Evolutionary conservation across 2,888 invertebrate species (phyloP).

Genomic region (Vanessa cardui): DNA sequence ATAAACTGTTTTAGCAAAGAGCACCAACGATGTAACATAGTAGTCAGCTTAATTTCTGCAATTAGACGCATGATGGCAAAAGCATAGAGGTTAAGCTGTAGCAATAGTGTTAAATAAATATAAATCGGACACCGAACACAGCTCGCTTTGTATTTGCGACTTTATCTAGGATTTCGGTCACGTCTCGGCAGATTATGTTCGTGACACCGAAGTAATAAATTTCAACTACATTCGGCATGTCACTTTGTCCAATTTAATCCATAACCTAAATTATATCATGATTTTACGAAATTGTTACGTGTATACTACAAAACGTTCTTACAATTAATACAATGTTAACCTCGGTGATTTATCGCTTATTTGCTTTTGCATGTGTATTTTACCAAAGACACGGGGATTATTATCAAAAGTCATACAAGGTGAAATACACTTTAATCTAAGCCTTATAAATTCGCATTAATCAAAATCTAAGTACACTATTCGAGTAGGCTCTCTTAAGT

Average conservation of each 20-base stretch:
- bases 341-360: conserved; percentile 15
- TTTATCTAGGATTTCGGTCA: conserved; percentile 38
- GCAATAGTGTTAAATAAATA: conserved; percentile 27
- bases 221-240: conserved; percentile 31
- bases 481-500: no score
- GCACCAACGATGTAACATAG: no score
- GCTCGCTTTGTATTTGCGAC: conserved; percentile 37
- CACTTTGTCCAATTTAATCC: conserved; percentile 33
- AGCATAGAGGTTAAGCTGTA: conserved; percentile 10
- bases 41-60: conserved; percentile 3
- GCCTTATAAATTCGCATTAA: conserved; percentile 1
- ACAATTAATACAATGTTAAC: conserved; percentile 20
- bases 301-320: conserved; percentile 19
- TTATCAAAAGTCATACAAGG: background rate
- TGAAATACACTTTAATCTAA: background rate
- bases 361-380: background rate
- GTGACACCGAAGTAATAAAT: conserved; percentile 42
- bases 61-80: conserved; percentile 15
- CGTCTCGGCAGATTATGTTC: conserved; percentile 40
- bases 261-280: conserved; percentile 32
- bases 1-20: no score
- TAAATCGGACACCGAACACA: conserved; percentile 24
- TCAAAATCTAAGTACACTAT: no score
- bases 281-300: conserved; percentile 15
- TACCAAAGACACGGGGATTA: background rate